phyloP scores from a whole-genome alignment of 2,797 vertebrate genomes.

The Manis crassicaudata region DNA sequence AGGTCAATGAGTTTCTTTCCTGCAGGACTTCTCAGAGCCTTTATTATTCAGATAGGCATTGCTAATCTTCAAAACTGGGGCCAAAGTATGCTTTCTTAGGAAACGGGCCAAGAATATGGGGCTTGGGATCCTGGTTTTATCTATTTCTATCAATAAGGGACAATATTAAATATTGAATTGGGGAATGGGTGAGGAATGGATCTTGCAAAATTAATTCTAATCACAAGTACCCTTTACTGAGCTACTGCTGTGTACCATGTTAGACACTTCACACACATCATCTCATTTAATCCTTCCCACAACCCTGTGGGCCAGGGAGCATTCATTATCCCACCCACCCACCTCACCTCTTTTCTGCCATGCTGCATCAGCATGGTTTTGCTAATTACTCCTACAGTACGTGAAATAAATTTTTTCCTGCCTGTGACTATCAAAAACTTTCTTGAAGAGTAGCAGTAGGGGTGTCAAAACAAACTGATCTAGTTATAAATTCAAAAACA shows the following conservation, averaged over 20 bases:
- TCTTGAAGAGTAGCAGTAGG: neutral
- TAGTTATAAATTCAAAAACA: neutral
- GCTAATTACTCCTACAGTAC: neutral
- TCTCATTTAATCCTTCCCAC: neutral
- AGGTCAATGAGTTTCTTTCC: constrained; percentile 4
- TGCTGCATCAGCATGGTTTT: neutral
- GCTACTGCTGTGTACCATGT: no score
- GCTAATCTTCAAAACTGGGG: neutral
- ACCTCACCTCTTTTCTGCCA: neutral
- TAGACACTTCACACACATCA: neutral
- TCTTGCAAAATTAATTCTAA: neutral
- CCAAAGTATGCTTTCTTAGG: neutral
- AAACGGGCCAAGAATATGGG: neutral
- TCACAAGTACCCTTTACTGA: neutral
- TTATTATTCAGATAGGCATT: neutral
- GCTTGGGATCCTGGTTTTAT: neutral
- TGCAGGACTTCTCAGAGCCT: neutral
- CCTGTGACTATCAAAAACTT: neutral
- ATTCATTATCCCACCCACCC: neutral
- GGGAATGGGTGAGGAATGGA: neutral
- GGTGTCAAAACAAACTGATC: neutral
- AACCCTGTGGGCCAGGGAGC: neutral
- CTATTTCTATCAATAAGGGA: neutral
- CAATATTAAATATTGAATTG: neutral
- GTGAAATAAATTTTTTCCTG: neutral